Evolutionary conservation across 2,113 vertebrate species (phyloP).

Genomic region (Struthidea cinerea): DNA sequence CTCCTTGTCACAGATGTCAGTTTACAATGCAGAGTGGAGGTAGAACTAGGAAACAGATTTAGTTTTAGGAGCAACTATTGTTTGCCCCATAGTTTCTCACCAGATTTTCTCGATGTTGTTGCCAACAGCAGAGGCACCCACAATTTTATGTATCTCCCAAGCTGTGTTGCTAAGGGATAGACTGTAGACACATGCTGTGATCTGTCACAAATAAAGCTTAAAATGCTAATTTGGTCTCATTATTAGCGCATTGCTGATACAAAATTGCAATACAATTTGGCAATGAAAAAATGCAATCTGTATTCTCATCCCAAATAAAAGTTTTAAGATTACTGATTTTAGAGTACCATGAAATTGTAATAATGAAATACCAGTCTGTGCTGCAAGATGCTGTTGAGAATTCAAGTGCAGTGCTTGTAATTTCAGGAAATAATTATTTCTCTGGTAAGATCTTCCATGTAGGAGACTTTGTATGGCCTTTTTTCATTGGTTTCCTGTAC

Average conservation of each 20-base stretch:
- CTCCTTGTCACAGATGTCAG: background rate
- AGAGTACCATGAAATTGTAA: background rate
- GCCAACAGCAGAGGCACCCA: background rate
- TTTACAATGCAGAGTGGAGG: background rate
- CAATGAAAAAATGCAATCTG: background rate
- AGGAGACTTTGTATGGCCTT: background rate
- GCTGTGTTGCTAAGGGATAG: background rate
- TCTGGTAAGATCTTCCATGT: background rate
- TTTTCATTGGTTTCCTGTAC: background rate
- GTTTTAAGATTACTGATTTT: background rate
- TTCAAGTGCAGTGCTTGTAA: background rate
- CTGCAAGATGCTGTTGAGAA: background rate
- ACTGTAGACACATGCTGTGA: background rate
- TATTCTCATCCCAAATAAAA: conserved; percentile 4
- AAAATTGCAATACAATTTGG: background rate
- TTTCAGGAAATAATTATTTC: conserved; percentile 19
- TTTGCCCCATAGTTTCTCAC: background rate
- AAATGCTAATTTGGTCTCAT: background rate
- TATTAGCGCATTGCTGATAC: background rate
- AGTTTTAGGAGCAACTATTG: background rate
- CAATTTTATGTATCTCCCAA: background rate
- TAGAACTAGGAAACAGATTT: background rate
- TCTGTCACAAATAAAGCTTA: background rate
- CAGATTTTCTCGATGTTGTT: background rate
- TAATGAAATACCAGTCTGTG: background rate